phyloP scores from a whole-genome alignment of 1,140 invertebrate species.

The Helicoverpa zea region DNA sequence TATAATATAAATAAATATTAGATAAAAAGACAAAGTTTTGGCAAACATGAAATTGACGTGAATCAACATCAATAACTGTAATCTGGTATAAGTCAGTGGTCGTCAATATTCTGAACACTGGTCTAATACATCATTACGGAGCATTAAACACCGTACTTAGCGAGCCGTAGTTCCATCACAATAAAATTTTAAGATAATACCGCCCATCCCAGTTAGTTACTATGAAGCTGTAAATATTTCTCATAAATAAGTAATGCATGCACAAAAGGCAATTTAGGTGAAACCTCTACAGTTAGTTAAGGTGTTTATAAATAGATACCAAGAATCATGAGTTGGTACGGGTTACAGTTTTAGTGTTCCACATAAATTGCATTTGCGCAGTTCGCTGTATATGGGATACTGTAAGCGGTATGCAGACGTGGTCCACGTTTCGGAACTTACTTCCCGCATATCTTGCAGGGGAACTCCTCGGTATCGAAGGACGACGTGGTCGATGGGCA shows the following conservation, averaged over 20 bases:
- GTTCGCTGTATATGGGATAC: slow-evolving; percentile 45
- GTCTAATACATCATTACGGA: neutral
- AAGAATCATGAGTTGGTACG: slow-evolving; percentile 29
- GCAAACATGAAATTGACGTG: slow-evolving; percentile 71
- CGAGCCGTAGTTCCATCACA: slow-evolving; percentile 57
- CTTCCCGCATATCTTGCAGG: slow-evolving; percentile 99
- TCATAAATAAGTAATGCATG: slow-evolving; percentile 60
- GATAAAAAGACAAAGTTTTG: slow-evolving; percentile 48
- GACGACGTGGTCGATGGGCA: slow-evolving; percentile 76
- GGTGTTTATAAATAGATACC: slow-evolving; percentile 6
- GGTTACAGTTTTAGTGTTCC: slow-evolving; percentile 49
- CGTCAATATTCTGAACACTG: slow-evolving; percentile 47
- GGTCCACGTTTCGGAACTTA: slow-evolving; percentile 90
- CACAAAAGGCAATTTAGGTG: slow-evolving; percentile 69
- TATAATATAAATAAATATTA: slow-evolving; percentile 47
- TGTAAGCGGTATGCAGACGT: slow-evolving; percentile 66
- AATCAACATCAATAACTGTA: slow-evolving; percentile 67
- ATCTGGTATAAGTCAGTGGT: slow-evolving; percentile 56
- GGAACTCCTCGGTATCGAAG: slow-evolving; percentile 89
- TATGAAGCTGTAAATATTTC: slow-evolving; percentile 60
- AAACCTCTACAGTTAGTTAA: slow-evolving; percentile 52
- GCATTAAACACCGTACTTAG: slow-evolving; percentile 50
- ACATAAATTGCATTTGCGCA: slow-evolving; percentile 72
- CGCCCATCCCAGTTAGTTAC: slow-evolving; percentile 57
- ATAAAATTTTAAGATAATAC: slow-evolving; percentile 57